Evolutionary conservation across 2,888 invertebrate genomes (phyloP), one percentile per base, ranked within the genome.

Genomic region (Drosophila stalkeri): DNA sequence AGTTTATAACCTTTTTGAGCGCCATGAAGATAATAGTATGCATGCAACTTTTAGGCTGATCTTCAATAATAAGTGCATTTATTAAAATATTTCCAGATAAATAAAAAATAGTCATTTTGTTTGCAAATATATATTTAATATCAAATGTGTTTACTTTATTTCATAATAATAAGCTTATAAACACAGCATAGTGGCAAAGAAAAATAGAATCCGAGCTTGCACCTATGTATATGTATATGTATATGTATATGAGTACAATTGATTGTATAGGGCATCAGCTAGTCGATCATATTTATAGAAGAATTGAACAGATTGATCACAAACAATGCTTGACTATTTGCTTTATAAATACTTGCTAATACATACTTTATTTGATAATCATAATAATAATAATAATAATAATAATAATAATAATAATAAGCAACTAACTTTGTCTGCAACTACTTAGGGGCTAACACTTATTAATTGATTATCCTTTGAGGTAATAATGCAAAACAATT

Each of bases 381-480:
- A 27, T 27, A 27, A 27, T 27, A 27, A 6, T 27, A 27, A 27
- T 27, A 27, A 27, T 27, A 27, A 27, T 27, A 27, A 6, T 27
- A 27, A 27, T 27, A 27, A 27, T 27, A 27, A 27, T 27, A n/a
- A n/a, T n/a, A n/a, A n/a, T n/a, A 27, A 27, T 27, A 27, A 27
- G 27, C 71, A 72, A 79, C 82, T 85, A 71, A 57, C 39, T 64
- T 71, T 72, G 71, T 81, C 69, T 67, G 75, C 73, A 74, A 63
- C 85, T 84, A 82, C 75, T 80, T 85, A 88, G 18, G 14, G n/a
- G 6, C 75, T 82, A 74, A 51, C 39, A 62, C 51, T 85, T 56
- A 70, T 51, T 18, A 67, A 60, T 70, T 68, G 72, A 66, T 79
- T 87, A 86, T 82, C 89, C 86, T 86, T 86, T 89, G 86, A 86